Base-by-base conservation (phyloP, 1,140 invertebrate species). In the Drosophila parvula region DNA sequence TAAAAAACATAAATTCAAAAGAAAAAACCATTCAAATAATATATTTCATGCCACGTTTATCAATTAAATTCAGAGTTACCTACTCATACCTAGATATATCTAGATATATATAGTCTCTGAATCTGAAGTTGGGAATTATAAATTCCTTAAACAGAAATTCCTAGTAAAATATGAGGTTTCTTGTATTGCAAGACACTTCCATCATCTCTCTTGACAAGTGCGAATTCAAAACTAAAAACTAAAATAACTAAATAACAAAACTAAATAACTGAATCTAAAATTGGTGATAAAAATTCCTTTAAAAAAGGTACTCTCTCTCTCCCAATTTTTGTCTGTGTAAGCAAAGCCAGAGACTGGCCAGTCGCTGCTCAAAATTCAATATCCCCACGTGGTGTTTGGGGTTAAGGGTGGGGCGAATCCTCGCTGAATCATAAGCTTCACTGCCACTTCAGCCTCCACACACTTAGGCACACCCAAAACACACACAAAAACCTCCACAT, bases 391-490 rank as follows among this genome's bases (percentile, higher is more conserved):
- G 44, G 41, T 32, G 50, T n/a, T 68, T 22, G 43, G 48, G 41
- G 64, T 56, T 28, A 41, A 48, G 64, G 56, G 43, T 18, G 51
- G n/a, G 16, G 14, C 30, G 7, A 44, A 67, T 30, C 40, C 36
- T 58, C 51, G 36, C 65, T 71, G 67, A 71, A 71, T 71, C 68
- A 71, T 71, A 71, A 58, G 68, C 44, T 71, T 40, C 68, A 71
- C 65, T 71, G 68, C 43, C 51, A 61, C 62, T 64, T 64, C 45
- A 64, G 38, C 16, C 34, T 14, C 11, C 62, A 34, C 32, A 44
- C 48, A 71, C 43, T 68, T 18, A 57, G 10, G 27, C 51, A 55
- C 51, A 55, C 51, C 62, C 28, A 16, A 67, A 47, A 32, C 7
- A 40, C 27, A 48, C 57, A 41, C 32, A 30, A 22, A 47, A 11